Evolutionary conservation across 2,888 invertebrate species (phyloP).

Genomic region (Lordiphosa andalusiaca): DNA sequence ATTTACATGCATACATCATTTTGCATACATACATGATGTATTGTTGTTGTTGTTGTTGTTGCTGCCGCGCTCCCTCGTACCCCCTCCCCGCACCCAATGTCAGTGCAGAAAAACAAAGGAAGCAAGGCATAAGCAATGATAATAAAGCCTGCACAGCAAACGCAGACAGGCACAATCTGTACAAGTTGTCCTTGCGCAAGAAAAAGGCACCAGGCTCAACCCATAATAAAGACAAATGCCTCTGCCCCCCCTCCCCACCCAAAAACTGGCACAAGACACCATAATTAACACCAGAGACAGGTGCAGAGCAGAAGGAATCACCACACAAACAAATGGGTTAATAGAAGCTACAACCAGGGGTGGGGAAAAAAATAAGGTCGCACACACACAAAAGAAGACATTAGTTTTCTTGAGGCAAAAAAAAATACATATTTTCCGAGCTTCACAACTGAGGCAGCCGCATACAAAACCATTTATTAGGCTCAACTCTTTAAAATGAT

Average conservation of each 20-base stretch:
- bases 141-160: slow-evolving; percentile 56
- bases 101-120: slow-evolving; percentile 67
- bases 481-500: too few species aligned
- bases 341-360: slow-evolving; percentile 1
- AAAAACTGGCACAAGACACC: slow-evolving; percentile 66
- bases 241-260: too few species aligned
- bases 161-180: slow-evolving; percentile 25
- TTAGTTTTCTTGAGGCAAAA: too few species aligned
- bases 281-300: slow-evolving; percentile 55
- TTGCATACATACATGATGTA: slow-evolving; percentile 73
- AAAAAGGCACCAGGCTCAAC: slow-evolving; percentile 20
- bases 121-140: slow-evolving; percentile 58
- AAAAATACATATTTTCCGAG: too few species aligned
- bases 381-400: too few species aligned
- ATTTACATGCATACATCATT: slow-evolving; percentile 72
- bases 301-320: slow-evolving; percentile 11
- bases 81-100: slow-evolving; percentile 36
- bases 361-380: not conserved
- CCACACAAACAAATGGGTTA: slow-evolving; percentile 11
- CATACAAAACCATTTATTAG: too few species aligned
- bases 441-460: too few species aligned
- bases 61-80: slow-evolving; percentile 5
- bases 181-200: slow-evolving; percentile 58
- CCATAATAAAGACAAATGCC: slow-evolving; percentile 72
- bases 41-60: slow-evolving; percentile 53